Base-by-base conservation (phyloP, 2,113 vertebrate species). In the Crotalus tigris region DNA sequence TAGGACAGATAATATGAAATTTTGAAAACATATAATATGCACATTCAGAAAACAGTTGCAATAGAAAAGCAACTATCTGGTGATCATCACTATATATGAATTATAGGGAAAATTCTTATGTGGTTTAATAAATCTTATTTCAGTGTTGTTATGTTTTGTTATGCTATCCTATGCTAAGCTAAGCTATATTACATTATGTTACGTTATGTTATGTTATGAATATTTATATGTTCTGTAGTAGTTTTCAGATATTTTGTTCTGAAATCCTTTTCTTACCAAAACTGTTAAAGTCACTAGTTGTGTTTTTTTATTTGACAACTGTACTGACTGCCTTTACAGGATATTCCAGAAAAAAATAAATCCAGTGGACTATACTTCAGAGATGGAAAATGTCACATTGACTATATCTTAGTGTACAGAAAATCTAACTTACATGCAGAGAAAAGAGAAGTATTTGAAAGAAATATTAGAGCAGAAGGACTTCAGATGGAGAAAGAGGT, bases 401-500 rank as follows among this genome's bases (percentile, higher is more conserved):
- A 99, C 96, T 99, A 99, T 96, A 98, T 99, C 95, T 98, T 99
- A 92, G 99, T 99, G 26, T 99, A 99, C 61, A 98, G 98, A 97
- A 99, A 99, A 97, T 98, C 98, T 93, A 99, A 96, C 91, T 96
- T 96, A 0, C 98, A 98, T 94, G 97, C 98, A 7, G 99, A 99
- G 95, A 99, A 99, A 96, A 98, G 99, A 95, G 99, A 99, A 94
- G 95, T 99, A 59, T 99, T 99, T 97, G 99, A 99, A 96, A 98
- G 98, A 95, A 99, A 99, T 96, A 98, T 99, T 91, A 98, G 99
- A 93, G 99, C 98, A 91, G 99, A 99, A 97, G 99, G 99, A 89
- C 95, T 99, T 88, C 98, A 98, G 49, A 98, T 99, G 98, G 99
- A 99, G 92, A 99, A 99, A 96, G 99, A 99, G 98, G 98, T 98